Base-by-base conservation (phyloP, 2,113 vertebrate species). In the Xerus inauris region DNA sequence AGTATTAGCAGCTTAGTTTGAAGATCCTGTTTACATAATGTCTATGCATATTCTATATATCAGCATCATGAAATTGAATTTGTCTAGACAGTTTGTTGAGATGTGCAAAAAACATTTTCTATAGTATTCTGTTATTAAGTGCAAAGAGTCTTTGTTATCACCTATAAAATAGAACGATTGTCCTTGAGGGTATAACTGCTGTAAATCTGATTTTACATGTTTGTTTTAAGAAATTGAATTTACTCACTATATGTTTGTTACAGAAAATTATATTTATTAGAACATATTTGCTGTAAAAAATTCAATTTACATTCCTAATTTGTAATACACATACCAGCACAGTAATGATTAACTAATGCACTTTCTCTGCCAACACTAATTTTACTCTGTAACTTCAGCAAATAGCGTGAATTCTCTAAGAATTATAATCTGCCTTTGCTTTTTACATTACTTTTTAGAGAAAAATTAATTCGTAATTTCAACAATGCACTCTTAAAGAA, bases 341-440 rank as follows among this genome's bases (percentile, higher is more conserved):
- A 73, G 42, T 89, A 79, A 80, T 14, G 8, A 88, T 73, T 62
- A 62, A 77, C 42, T 88, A 59, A 59, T 3, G 8, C 38, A 76
- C 22, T 80, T 11, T 65, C 40, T 90, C 16, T 85, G 20, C 45
- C 42, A 81, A 83, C 22, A 69, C 11, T 69, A 72, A 87, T 67
- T 93, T 87, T 49, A 72, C 69, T 97, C 65, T 96, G 35, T 35
- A 94, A 87, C 59, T 83, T 87, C 88, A 89, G 51, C 67, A 87
- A 92, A 51, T 17, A 40, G 19, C 30, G 1, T 38, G 47, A 94
- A 71, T 87, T 92, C 16, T 87, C 4, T 85, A 45, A 90, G 47
- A 94, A 88, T 81, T 81, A 20, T n/a, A 62, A 62, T 82, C 10
- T 71, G 10, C 14, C 51, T 92, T 92, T 92, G 40, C 45, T 92